Evolutionary conservation across 2,888 invertebrate genomes (phyloP).

Genomic region (Chaitophorus viminalis): DNA sequence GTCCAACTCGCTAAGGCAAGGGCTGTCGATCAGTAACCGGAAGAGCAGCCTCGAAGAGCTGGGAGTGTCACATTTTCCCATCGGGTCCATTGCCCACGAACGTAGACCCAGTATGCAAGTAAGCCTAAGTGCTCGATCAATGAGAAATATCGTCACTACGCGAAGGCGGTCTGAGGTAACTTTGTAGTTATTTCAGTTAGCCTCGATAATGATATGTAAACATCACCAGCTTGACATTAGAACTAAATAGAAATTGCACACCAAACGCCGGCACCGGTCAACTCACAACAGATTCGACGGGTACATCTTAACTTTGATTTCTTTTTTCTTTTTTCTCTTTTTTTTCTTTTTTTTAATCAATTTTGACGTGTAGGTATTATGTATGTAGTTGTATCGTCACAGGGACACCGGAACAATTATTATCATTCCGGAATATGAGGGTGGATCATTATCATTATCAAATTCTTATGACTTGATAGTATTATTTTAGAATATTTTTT

Average conservation of each 20-base stretch:
- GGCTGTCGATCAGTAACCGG: conserved; percentile 75
- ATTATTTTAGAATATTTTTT: too few relatives aligned
- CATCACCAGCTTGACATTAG: conserved; percentile 32
- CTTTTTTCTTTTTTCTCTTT: neutral
- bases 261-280: neutral
- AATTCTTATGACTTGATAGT: too few relatives aligned
- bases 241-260: conserved; percentile 20
- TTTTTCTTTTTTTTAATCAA: too few relatives aligned
- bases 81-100: conserved; percentile 60
- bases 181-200: conserved; percentile 60
- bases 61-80: conserved; percentile 81
- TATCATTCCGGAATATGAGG: too few relatives aligned
- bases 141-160: conserved; percentile 63
- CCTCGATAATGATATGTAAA: conserved; percentile 15
- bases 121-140: conserved; percentile 54
- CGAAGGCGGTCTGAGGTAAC: conserved; percentile 63
- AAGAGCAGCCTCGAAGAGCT: conserved; percentile 89
- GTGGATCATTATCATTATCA: too few relatives aligned
- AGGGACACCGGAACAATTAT: too few relatives aligned
- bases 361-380: too few relatives aligned
- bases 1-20: conserved; percentile 86
- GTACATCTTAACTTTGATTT: neutral
- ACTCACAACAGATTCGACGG: neutral
- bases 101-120: conserved; percentile 63
- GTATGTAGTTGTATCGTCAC: too few relatives aligned